Evolutionary conservation across 1,140 invertebrate genomes (phyloP), one percentile per base, ranked within the genome.

Genomic region (Neotoxoptera formosana): DNA sequence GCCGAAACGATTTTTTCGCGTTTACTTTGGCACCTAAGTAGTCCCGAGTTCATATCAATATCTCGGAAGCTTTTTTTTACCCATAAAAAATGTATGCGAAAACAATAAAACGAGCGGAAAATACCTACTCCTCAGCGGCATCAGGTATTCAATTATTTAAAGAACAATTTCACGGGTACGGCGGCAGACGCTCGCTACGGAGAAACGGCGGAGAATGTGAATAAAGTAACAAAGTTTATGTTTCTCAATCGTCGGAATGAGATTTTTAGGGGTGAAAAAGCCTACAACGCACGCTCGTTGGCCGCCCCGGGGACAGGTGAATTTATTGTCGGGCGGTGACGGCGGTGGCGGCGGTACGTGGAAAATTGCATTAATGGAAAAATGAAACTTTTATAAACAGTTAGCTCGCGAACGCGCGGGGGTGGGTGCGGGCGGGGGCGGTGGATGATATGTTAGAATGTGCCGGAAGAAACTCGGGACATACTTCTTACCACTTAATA

Each of bases 341-440:
- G 51, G 51, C 41, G 30, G n/a, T 76, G 30, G 86, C 34, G 45
- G 30, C 3, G 60, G 48, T 53, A 36, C 25, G 81, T 21, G 30
- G 91, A 83, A 83, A 83, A 92, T 83, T 81, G 67, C 60, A 92
- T 92, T 93, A 93, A 93, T 84, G 91, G 48, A 93, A 93, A 93
- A 93, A 93, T 93, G 91, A 93, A 93, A 93, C 81, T 93, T 93
- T 93, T 93, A 93, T 93, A 89, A 88, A 48, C 86, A 88, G 30
- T 88, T 48, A 48, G 41, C 8, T 41, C 8, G 2, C 23, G 36
- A 41, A 41, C 11, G 9, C 76, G 7, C 2, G 25, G 84, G 25
- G 21, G 41, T 41, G 41, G 41, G 41, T 41, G 41, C 41, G 36
- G 34, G 14, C 21, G 21, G 20, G 84, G n/a, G n/a, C n/a, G n/a